Conservation (phyloP, 2,797 vertebrate species). For the Fringilla coelebs region DNA sequence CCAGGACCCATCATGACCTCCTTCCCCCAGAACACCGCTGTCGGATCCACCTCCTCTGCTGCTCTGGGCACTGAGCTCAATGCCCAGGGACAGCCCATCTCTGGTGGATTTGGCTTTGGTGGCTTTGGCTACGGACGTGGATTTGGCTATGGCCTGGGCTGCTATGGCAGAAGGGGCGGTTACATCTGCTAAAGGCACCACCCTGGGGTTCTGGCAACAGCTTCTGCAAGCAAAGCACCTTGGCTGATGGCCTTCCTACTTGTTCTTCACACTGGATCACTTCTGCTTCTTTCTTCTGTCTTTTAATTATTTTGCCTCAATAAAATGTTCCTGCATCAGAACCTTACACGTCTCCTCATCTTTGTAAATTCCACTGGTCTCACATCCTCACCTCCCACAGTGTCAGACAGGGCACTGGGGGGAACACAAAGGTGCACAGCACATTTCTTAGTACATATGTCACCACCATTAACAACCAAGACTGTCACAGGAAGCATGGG, state of each 20-base stretch:
- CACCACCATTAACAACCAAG: not conserved
- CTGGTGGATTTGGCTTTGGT: not conserved
- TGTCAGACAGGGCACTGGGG: rapidly evolving
- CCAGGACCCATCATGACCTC: too few relatives aligned
- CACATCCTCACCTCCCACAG: too few relatives aligned
- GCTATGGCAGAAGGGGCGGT: not conserved
- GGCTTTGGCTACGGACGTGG: not conserved
- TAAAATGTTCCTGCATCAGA: not conserved
- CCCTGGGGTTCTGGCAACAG: rapidly evolving
- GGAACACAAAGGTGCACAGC: rapidly evolving
- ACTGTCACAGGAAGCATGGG: too few relatives aligned
- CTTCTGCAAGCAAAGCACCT: not conserved
- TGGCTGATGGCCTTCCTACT: rapidly evolving
- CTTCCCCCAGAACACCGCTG: too few relatives aligned
- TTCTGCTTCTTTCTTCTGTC: not conserved
- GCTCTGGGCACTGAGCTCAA: not conserved
- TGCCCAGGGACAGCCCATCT: not conserved
- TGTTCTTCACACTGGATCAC: rapidly evolving
- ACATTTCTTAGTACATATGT: not conserved
- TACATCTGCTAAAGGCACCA: not conserved
- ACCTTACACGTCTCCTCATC: rapidly evolving
- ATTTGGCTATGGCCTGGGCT: not conserved
- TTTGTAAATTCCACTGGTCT: not conserved
- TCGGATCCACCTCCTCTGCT: not conserved
- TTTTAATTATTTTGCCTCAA: not conserved